Conservation (phyloP, 1,140 invertebrate species). For the Hypsibius dujardini region DNA sequence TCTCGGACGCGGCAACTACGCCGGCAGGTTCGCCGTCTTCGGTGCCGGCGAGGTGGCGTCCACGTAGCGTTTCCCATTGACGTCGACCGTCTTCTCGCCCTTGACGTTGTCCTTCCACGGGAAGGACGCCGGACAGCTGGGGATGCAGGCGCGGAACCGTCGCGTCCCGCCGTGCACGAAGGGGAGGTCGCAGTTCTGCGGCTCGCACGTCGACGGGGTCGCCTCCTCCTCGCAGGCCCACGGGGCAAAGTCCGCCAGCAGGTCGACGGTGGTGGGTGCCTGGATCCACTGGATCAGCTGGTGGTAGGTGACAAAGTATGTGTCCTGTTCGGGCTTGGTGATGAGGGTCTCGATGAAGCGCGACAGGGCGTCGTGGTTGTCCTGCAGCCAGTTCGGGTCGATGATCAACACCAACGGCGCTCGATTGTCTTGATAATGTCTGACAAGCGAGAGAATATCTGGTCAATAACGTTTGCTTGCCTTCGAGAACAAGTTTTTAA, state of each 20-base stretch:
- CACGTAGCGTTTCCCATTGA: not conserved
- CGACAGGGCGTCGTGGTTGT: constrained; percentile 28
- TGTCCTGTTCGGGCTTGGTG: constrained; percentile 16
- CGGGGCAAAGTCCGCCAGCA: not conserved
- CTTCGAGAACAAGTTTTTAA: no score
- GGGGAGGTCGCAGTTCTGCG: not conserved
- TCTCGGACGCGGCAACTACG: no score
- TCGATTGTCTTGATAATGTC: constrained; percentile 46
- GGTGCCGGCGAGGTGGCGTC: not conserved
- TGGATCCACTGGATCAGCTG: not conserved
- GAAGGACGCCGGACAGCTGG: constrained; percentile 8
- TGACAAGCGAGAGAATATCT: constrained; percentile 20
- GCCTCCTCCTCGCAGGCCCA: constrained; percentile 16
- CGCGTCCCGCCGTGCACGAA: constrained; percentile 10
- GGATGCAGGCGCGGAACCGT: not conserved
- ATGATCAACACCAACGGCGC: constrained; percentile 84
- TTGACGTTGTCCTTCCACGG: constrained; percentile 16
- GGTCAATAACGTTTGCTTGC: no score
- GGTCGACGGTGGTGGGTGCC: not conserved
- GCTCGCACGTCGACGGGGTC: not conserved
- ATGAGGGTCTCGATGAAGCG: constrained; percentile 14
- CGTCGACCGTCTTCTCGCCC: not conserved
- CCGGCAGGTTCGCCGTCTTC: no score
- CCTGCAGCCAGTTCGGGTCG: constrained; percentile 86
- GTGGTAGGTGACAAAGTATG: constrained; percentile 10